These are phyloP conservation scores for Apis dorsata DNA, from an alignment of 1,140 invertebrate genomes.

Conservation along the genomic window DNA sequence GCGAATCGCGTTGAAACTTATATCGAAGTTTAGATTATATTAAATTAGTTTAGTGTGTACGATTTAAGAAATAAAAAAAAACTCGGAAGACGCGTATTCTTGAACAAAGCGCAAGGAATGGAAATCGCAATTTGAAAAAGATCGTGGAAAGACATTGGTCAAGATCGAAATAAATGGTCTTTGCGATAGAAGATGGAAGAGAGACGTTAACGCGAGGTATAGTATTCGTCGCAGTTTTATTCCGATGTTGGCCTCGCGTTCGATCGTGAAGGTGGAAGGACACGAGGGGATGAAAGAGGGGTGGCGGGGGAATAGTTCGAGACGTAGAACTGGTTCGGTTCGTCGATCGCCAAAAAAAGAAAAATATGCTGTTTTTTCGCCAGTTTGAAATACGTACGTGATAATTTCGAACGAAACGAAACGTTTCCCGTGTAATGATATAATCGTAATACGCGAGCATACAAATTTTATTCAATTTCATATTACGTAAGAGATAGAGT, in stretches of 20 bases:
- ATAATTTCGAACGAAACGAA: constrained; percentile 7
- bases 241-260: constrained; percentile 65
- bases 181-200: constrained; percentile 64
- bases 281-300: neutral
- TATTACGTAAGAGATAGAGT: no score
- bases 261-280: constrained; percentile 56
- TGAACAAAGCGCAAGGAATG: neutral
- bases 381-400: constrained; percentile 16
- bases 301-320: constrained; percentile 14
- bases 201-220: constrained; percentile 66
- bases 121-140: constrained; percentile 51
- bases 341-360: constrained; percentile 54
- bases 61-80: neutral
- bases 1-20: neutral
- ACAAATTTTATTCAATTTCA: neutral
- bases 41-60: neutral
- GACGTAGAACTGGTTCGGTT: constrained; percentile 48
- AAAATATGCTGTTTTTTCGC: constrained; percentile 39
- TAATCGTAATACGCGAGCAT: neutral
- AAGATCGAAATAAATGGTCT: constrained; percentile 67
- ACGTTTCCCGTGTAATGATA: neutral
- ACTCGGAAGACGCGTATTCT: neutral
- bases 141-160: constrained; percentile 64
- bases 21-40: neutral
- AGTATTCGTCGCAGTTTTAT: constrained; percentile 65